Base-by-base conservation (phyloP, 23 tunicate species). In the Styela plicata region DNA sequence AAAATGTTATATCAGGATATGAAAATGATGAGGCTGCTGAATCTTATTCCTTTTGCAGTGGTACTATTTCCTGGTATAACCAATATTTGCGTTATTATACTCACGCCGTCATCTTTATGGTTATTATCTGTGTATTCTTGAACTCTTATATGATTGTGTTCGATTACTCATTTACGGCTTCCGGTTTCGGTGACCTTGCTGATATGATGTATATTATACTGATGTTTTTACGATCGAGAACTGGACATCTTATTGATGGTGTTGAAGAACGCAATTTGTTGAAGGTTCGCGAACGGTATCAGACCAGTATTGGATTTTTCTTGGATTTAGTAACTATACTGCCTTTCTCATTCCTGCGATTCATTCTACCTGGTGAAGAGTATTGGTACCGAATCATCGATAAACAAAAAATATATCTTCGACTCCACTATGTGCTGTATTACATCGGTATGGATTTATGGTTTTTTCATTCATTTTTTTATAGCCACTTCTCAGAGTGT, bases 211-310 rank as follows among this genome's bases (percentile, higher is more conserved):
- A 86, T 63, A 33, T 74, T 24, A 77, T 70, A 63, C 70, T 87
- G 34, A 87, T 91, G 91, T 68, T 87, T 25, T 79, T 91, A 23
- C 88, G 90, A 52, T 79, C 91, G n/a, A 67, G 97, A 63, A 91
- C 97, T 17, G 86, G 85, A 0, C 86, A 91, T 64, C 83, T 87
- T 81, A 80, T 83, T 29, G 91, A 87, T 61, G 97, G 97, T 1
- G 87, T 91, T 34, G 91, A 87, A 74, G 97, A 91, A 77, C 62
- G 86, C 61, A 91, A 87, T 79, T 70, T 91, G 22, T 53, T 83
- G 44, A 91, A 87, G 73, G 74, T 80, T 80, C 73, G 74, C 28
- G 74, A 80, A 29, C 30, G 98, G 57, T 93, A 88, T 69, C 98
- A 93, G 80, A 81, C 73, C 25, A 88, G 94, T 70, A 21, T 85